Evolutionary conservation across 92 coral and sea anemone species (phyloP), one percentile per base, ranked within the genome.

Genomic region (Siderastrea radians): DNA sequence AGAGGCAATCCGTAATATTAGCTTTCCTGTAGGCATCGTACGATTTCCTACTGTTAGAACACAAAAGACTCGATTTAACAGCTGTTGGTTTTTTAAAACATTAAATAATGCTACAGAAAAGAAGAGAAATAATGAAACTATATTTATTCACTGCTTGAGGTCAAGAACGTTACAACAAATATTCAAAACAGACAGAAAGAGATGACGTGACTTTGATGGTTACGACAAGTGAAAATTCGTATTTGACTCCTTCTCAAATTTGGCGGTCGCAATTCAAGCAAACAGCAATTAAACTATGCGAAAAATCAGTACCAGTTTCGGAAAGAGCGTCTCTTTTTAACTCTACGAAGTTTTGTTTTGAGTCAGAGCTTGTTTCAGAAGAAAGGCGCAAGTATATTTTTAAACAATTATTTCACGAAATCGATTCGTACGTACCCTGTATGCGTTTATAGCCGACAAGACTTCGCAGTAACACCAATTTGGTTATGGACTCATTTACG

Each of bases 81-180:
- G 51, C 60, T 67, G 84, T 51, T 14, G 74, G 49, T 52, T 67
- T 15, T 1, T 2, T 53, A 5, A 66, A 66, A 68, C 65, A 80
- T 50, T 80, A 51, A 53, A 68, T 8, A 68, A 43, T 80, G 59
- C 46, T 38, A 26, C 49, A 53, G 14, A n/a, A 68, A 52, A 61
- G n/a, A 13, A 26, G 17, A 45, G 50, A 19, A 49, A 47, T 0
- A 26, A 79, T 64, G 84, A 65, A 79, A 49, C 49, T 65, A 64
- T 50, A 64, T 79, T 79, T 66, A 12, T 53, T 76, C 53, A 59
- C 81, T 76, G 67, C 46, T 57, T 55, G 43, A 16, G 43, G 53
- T 26, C 68, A 13, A 15, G 9, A 9, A 60, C 57, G 82, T 26
- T n/a, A 12, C 15, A 46, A 44, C 11, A 17, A 46, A 78, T 3